A percentile compares a stretch with the other conserved stretches of the same genome.
phyloP scores from a whole-genome alignment of 2,113 vertebrate genomes.

The Crotalus viridis region DNA sequence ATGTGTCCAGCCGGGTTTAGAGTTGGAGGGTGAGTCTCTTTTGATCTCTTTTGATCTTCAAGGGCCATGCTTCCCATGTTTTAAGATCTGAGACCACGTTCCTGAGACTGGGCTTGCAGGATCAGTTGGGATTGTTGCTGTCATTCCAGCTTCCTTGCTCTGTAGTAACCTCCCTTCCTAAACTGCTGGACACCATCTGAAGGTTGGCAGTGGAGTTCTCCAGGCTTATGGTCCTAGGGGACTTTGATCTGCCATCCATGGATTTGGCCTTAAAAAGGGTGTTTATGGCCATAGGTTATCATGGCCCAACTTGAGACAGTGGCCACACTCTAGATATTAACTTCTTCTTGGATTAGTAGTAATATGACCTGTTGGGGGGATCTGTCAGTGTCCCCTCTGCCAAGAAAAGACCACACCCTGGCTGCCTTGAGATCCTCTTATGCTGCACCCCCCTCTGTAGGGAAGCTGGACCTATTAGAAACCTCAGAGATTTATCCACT shows the following conservation, averaged over 20 bases:
- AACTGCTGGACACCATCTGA: not conserved
- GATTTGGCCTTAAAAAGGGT: not conserved
- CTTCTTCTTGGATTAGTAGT: not conserved
- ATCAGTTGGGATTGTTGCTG: not conserved
- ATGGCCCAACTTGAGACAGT: not conserved
- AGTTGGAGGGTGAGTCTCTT: not conserved
- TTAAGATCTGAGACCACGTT: not conserved
- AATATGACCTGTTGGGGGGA: not conserved
- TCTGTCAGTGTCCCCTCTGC: not conserved
- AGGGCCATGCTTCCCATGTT: not conserved
- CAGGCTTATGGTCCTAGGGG: too few species aligned
- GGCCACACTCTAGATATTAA: not conserved
- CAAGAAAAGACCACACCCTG: not conserved
- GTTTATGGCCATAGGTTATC: not conserved
- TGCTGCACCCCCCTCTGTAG: too few species aligned
- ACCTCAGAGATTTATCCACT: not conserved
- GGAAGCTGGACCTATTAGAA: not conserved
- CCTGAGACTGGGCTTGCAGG: not conserved
- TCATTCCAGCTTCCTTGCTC: not conserved
- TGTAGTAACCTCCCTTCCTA: not conserved
- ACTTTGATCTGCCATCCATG: not conserved
- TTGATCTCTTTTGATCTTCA: not conserved
- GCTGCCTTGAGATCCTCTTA: not conserved
- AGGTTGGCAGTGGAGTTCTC: not conserved
- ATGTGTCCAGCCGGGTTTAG: not conserved